Conservation (phyloP, 2,113 vertebrate genomes). For the Sylvietta virens region DNA sequence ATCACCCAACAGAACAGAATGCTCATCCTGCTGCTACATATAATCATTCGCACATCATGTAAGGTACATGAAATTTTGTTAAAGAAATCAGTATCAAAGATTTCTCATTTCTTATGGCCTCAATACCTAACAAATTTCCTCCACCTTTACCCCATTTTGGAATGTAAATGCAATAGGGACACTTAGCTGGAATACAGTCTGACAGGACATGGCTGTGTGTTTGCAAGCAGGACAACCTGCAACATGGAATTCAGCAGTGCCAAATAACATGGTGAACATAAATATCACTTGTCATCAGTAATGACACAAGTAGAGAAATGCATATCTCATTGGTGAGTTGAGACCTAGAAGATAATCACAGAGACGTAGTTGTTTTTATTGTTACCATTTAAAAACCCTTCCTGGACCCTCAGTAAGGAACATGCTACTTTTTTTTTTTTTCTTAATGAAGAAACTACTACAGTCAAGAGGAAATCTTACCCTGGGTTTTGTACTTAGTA, state of each 20-base stretch:
- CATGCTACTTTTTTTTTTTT: neutral
- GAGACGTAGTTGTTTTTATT: neutral
- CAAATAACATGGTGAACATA: neutral
- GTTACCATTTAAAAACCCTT: neutral
- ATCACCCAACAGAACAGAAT: neutral
- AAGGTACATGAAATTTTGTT: neutral
- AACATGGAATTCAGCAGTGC: neutral
- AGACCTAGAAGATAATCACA: neutral
- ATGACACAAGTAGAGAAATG: neutral
- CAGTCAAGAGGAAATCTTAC: neutral
- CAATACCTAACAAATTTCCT: neutral
- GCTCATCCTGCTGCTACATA: neutral
- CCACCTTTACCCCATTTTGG: neutral
- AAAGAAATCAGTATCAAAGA: neutral
- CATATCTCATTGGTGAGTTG: neutral
- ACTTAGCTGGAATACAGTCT: neutral
- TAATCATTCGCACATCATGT: neutral
- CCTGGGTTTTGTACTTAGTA: neutral
- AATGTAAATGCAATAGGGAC: neutral
- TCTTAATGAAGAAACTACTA: neutral
- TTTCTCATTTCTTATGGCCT: neutral
- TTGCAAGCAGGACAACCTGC: neutral
- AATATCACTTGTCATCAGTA: neutral
- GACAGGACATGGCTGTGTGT: accelerated
- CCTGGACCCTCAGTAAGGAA: neutral